Percentiles rank a stretch among this genome's conserved stretches.
These are phyloP conservation scores for Holothuria scabra DNA, from an alignment of 53 echinoderm and acorn worm genomes.

Conservation along the genomic window DNA sequence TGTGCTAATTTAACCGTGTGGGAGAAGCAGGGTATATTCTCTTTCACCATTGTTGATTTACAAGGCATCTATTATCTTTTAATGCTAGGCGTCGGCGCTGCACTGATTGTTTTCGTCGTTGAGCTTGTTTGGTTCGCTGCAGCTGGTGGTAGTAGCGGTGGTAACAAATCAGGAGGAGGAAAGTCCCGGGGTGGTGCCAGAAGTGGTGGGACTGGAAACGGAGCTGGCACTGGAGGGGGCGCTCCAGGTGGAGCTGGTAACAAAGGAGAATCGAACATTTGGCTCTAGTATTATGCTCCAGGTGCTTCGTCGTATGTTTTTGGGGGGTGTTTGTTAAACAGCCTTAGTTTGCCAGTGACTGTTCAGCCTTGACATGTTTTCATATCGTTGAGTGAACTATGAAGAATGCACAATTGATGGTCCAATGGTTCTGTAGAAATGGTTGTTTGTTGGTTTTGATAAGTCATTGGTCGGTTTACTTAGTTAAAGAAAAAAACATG, in stretches of 20 bases:
- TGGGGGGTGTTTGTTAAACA: no score
- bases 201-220: conserved; percentile 32
- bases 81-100: conserved; percentile 70
- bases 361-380: no score
- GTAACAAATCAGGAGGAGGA: background rate
- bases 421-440: no score
- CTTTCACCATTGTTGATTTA: conserved; percentile 85
- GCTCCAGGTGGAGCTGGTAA: conserved; percentile 45
- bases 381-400: no score
- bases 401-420: no score
- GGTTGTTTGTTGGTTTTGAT: no score
- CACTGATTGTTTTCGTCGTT: conserved; percentile 67
- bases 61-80: conserved; percentile 88
- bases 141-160: conserved; percentile 46
- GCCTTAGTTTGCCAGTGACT: no score
- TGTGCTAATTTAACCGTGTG: conserved; percentile 89
- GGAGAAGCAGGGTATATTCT: conserved; percentile 90
- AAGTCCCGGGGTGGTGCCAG: background rate
- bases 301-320: background rate
- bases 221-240: conserved; percentile 26
- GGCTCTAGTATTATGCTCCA: conserved; percentile 34
- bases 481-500: no score
- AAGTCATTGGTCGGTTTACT: no score
- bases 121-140: conserved; percentile 64
- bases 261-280: conserved; percentile 29